These are phyloP conservation scores for Cyclura pinguis DNA, from an alignment of 2,797 vertebrate species.

Conservation along the genomic window DNA sequence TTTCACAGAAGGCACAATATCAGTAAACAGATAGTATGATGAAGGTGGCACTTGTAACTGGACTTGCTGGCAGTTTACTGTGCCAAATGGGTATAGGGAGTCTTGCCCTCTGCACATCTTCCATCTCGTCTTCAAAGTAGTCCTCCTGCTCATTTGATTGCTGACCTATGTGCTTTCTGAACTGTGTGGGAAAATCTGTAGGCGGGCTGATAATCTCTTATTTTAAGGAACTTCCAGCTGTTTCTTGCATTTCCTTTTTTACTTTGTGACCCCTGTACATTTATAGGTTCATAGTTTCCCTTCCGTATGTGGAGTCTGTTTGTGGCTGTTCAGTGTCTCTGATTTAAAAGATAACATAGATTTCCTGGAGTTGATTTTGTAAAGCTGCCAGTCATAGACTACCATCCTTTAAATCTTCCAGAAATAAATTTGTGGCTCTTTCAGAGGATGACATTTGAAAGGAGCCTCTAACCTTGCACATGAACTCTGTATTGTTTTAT, in stretches of 20 bases:
- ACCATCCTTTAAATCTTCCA: neutral
- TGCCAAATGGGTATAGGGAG: no score
- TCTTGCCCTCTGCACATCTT: no score
- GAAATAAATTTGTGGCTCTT: neutral
- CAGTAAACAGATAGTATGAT: neutral
- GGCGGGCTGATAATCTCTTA: neutral
- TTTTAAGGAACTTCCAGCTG: neutral
- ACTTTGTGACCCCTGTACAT: neutral
- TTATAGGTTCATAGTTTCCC: constrained; percentile 11
- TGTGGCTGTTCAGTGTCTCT: neutral
- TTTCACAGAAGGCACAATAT: neutral
- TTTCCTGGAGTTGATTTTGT: constrained; percentile 18
- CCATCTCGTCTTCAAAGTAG: neutral
- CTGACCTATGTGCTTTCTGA: neutral
- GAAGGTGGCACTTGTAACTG: neutral
- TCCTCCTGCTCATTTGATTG: neutral
- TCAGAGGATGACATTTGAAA: constrained; percentile 16
- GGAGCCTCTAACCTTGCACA: neutral
- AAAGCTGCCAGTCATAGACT: neutral
- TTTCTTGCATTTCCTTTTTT: neutral
- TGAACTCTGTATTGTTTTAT: neutral
- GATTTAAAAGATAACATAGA: neutral
- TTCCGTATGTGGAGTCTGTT: neutral
- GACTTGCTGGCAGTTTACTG: neutral
- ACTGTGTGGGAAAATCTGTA: neutral